Percentiles rank a stretch among this genome's conserved stretches.
phyloP scores from a whole-genome alignment of 2,888 invertebrate genomes.

The Imbricaverruca yamaguchii region DNA sequence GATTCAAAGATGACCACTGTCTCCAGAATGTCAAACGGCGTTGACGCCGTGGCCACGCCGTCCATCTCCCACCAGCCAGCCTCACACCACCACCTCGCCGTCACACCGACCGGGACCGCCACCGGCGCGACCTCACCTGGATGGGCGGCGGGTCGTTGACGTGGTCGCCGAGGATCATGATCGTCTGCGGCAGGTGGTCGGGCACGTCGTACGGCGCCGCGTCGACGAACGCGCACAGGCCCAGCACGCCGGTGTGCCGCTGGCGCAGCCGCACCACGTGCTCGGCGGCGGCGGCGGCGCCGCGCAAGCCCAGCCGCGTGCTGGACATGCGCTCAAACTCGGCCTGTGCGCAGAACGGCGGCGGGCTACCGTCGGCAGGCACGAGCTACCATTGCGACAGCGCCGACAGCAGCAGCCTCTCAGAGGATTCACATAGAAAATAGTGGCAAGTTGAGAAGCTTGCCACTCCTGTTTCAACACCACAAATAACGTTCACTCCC shows the following conservation, averaged over 20 bases:
- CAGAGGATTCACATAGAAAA: too few species aligned
- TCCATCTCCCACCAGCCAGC: too few species aligned
- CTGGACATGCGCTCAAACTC: slow-evolving; percentile 31
- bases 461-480: too few species aligned
- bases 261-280: slow-evolving; percentile 24
- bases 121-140: slow-evolving; percentile 51
- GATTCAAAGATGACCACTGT: too few species aligned
- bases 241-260: slow-evolving; percentile 73
- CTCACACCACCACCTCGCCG: too few species aligned
- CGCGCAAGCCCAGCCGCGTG: slow-evolving; percentile 24
- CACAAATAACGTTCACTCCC: too few species aligned
- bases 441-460: too few species aligned
- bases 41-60: slow-evolving; percentile 27
- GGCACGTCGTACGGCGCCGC: slow-evolving; percentile 85
- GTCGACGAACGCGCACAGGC: slow-evolving; percentile 76
- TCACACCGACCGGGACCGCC: too few species aligned
- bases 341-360: neutral
- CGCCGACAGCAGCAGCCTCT: too few species aligned
- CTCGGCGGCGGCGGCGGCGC: slow-evolving; percentile 17
- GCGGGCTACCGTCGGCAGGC: too few species aligned
- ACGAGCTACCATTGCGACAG: too few species aligned
- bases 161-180: slow-evolving; percentile 69
- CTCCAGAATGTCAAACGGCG: neutral
- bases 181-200: slow-evolving; percentile 63
- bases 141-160: slow-evolving; percentile 82